phyloP scores from a whole-genome alignment of 2,888 invertebrate species.

The Strigamia maritima region DNA sequence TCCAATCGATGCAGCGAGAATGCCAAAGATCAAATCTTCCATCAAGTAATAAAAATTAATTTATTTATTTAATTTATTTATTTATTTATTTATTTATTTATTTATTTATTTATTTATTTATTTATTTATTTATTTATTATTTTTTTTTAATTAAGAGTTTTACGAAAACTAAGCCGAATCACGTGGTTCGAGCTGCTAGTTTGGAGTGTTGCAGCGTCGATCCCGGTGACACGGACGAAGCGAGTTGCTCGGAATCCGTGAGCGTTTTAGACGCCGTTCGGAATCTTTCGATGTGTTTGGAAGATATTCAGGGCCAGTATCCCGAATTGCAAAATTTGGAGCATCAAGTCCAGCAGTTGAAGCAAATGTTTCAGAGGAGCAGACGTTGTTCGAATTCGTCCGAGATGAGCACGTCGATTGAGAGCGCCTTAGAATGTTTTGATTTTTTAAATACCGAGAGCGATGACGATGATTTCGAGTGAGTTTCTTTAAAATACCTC shows the following conservation, averaged over 20 bases:
- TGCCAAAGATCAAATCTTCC: neutral
- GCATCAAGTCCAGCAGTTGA: slow-evolving; percentile 51
- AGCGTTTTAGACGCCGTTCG: slow-evolving; percentile 49
- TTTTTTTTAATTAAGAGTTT: slow-evolving; percentile 24
- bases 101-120: too few species aligned
- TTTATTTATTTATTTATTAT: neutral
- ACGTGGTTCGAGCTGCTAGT: slow-evolving; percentile 38
- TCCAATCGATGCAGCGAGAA: neutral
- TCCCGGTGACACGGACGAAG: slow-evolving; percentile 40
- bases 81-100: neutral
- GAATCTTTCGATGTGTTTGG: slow-evolving; percentile 50
- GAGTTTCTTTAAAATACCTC: too few species aligned
- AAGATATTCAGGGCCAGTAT: slow-evolving; percentile 55
- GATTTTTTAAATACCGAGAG: slow-evolving; percentile 57
- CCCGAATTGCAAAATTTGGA: slow-evolving; percentile 53
- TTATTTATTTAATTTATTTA: too few species aligned
- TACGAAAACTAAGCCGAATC: neutral
- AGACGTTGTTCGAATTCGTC: slow-evolving; percentile 48
- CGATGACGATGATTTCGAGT: slow-evolving; percentile 43
- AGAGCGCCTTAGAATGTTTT: slow-evolving; percentile 56
- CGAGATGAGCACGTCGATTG: slow-evolving; percentile 55
- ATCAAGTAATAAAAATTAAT: too few species aligned
- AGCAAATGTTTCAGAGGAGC: slow-evolving; percentile 42
- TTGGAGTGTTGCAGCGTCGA: slow-evolving; percentile 43
- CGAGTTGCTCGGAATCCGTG: neutral